Evolutionary conservation across 2,797 vertebrate genomes (phyloP).

Genomic region (Typhlichthys eigenmanni): DNA sequence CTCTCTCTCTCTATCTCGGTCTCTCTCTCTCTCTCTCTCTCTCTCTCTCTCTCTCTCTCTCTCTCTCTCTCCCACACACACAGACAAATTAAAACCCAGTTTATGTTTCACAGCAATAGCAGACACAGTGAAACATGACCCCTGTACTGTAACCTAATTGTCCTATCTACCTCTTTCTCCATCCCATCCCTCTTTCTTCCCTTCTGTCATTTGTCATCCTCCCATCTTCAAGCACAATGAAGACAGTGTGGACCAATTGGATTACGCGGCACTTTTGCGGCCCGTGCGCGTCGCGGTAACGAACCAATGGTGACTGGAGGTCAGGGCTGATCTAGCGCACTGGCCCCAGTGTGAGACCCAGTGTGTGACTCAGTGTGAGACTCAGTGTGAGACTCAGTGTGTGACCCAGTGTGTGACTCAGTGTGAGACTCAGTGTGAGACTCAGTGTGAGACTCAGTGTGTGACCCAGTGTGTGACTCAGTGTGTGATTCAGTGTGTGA

Average conservation of each 20-base stretch:
- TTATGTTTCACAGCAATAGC: constrained; percentile 32
- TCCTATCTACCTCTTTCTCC: constrained; percentile 24
- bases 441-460: no score
- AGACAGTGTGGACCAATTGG: constrained; percentile 58
- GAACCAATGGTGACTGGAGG: constrained; percentile 24
- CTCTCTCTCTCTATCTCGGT: background rate
- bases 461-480: no score
- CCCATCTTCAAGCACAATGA: constrained; percentile 27
- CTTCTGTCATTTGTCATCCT: constrained; percentile 36
- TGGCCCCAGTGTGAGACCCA: background rate
- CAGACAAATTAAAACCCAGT: constrained; percentile 5
- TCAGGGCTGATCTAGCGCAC: constrained; percentile 38
- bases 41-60: background rate
- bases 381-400: no score
- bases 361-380: no score
- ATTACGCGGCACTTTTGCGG: constrained; percentile 43
- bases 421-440: no score
- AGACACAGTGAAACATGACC: constrained; percentile 40
- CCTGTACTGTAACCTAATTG: constrained; percentile 37
- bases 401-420: no score
- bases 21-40: background rate
- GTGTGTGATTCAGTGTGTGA: no score
- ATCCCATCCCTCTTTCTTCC: background rate
- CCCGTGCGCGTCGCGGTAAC: constrained; percentile 31
- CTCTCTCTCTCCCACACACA: no score